Evolutionary conservation across 2,113 vertebrate genomes (phyloP).

Genomic region (Anolis carolinensis): DNA sequence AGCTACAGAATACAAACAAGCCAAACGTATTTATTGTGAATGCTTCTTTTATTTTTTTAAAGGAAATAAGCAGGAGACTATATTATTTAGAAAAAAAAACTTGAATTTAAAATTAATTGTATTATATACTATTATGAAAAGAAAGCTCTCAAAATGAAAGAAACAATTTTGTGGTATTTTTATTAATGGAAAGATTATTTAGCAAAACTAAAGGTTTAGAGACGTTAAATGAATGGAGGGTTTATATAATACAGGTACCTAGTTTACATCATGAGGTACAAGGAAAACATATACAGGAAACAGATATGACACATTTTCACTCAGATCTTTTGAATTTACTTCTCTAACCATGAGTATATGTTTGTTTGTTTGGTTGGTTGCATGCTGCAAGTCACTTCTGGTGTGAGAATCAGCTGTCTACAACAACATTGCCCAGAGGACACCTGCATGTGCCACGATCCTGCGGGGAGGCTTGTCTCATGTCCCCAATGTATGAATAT

Average conservation of each 20-base stretch:
- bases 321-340: slow-evolving; percentile 35
- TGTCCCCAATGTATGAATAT: too few species aligned
- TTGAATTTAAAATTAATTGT: slow-evolving; percentile 62
- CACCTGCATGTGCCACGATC: too few species aligned
- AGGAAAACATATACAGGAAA: slow-evolving; percentile 35
- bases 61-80: slow-evolving; percentile 35
- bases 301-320: slow-evolving; percentile 52
- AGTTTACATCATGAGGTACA: slow-evolving; percentile 54
- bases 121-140: slow-evolving; percentile 41
- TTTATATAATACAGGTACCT: slow-evolving; percentile 59
- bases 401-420: too few species aligned
- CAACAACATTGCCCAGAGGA: too few species aligned
- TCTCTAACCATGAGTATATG: slow-evolving; percentile 52
- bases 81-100: slow-evolving; percentile 22
- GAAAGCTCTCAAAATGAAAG: slow-evolving; percentile 42
- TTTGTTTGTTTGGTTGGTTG: too few species aligned
- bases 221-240: background rate
- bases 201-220: slow-evolving; percentile 14
- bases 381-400: too few species aligned
- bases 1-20: slow-evolving; percentile 2
- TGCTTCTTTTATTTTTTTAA: slow-evolving; percentile 58
- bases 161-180: too few species aligned
- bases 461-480: too few species aligned
- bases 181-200: too few species aligned
- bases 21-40: slow-evolving; percentile 18